Percentiles rank a stretch among this genome's conserved stretches.
Conservation (phyloP, 2,113 vertebrate genomes). For the Hippocampus guttulatus region DNA sequence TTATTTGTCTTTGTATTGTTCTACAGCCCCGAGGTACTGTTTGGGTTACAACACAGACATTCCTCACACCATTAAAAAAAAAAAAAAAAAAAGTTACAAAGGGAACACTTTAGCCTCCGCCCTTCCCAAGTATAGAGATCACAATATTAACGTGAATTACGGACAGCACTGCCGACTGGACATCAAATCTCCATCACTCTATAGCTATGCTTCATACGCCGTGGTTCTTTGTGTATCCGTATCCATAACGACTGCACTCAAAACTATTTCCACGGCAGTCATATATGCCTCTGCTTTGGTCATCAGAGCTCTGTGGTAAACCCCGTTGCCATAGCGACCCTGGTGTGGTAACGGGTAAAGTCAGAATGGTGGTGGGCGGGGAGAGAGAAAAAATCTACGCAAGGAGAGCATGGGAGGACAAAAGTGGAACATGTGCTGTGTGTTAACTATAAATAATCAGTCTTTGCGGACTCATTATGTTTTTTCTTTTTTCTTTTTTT, state of each 20-base stretch:
- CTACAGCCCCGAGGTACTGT: constrained; percentile 10
- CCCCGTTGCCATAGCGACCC: constrained; percentile 46
- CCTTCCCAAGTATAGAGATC: neutral
- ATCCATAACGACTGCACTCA: constrained; percentile 44
- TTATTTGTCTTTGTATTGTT: constrained; percentile 55
- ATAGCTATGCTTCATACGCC: constrained; percentile 19
- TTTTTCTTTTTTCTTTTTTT: constrained; percentile 18
- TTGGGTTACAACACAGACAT: constrained; percentile 11
- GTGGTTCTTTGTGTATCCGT: constrained; percentile 41
- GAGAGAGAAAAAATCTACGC: neutral
- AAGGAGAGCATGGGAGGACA: constrained; percentile 41
- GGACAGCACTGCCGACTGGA: neutral
- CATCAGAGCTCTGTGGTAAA: constrained; percentile 50
- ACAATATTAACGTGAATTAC: neutral
- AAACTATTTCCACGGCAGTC: constrained; percentile 44
- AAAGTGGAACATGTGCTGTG: constrained; percentile 29
- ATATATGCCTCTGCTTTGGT: constrained; percentile 52
- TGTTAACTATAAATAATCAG: neutral
- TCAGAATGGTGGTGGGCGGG: constrained; percentile 18
- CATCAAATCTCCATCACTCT: constrained; percentile 19
- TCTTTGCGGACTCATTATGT: constrained; percentile 12
- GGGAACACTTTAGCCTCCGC: neutral
- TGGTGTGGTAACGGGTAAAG: constrained; percentile 45
- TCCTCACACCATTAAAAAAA: neutral
- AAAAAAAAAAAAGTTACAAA: neutral